Percentiles rank a stretch among this genome's conserved stretches.
Evolutionary conservation across 92 coral and sea anemone genomes (phyloP).

Genomic region (Palythoa grandis): DNA sequence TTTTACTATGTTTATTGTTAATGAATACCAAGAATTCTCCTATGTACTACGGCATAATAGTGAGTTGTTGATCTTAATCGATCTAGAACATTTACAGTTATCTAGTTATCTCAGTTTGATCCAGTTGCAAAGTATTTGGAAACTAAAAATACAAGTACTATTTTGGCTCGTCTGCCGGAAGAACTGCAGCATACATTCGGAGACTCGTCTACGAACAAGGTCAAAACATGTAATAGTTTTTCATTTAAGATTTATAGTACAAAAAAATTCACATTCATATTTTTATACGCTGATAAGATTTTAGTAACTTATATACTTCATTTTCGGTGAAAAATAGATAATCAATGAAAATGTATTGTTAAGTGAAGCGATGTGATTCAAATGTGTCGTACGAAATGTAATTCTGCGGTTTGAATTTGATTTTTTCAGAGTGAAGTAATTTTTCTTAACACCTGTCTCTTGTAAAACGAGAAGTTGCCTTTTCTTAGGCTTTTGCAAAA

Average conservation of each 20-base stretch:
- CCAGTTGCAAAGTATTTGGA: constrained; percentile 5
- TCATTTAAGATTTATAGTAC: constrained; percentile 4
- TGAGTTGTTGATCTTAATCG: background rate
- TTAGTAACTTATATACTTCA: too few relatives aligned
- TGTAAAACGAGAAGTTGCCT: background rate
- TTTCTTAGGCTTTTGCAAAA: background rate
- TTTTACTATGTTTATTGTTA: background rate
- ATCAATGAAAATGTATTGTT: too few relatives aligned
- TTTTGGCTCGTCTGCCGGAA: background rate
- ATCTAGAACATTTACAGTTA: background rate
- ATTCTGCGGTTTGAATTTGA: background rate
- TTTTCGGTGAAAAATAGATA: too few relatives aligned
- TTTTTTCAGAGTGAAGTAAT: background rate
- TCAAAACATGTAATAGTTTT: background rate
- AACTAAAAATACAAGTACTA: background rate
- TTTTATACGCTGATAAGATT: background rate
- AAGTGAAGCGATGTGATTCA: too few relatives aligned
- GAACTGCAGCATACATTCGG: background rate
- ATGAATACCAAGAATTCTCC: constrained; percentile 2
- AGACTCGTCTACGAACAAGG: background rate
- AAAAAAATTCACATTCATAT: background rate
- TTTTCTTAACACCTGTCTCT: background rate
- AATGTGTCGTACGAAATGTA: background rate
- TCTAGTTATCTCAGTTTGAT: constrained; percentile 11
- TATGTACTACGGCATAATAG: background rate